A percentile compares a stretch with the other conserved stretches of the same genome.
Evolutionary conservation across 2,113 vertebrate genomes (phyloP).

Genomic region (Canis aureus): DNA sequence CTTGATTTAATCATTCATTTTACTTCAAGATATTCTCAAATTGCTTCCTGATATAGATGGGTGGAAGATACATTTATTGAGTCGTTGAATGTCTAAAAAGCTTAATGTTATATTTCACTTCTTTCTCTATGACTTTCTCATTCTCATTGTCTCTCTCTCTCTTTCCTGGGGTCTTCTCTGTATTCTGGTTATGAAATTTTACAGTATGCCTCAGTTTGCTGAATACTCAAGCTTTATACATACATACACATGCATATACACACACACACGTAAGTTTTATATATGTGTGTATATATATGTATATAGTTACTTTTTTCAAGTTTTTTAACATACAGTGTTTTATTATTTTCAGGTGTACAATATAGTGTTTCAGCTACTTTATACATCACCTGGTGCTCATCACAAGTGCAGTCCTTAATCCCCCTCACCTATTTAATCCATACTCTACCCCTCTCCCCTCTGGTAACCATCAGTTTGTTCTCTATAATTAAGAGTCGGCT

Average conservation of each 20-base stretch:
- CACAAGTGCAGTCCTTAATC: neutral
- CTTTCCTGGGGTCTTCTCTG: neutral
- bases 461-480: neutral
- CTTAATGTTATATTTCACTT: neutral
- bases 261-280: neutral
- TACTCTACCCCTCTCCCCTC: neutral
- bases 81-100: neutral
- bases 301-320: neutral
- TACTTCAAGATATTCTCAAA: neutral
- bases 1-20: neutral
- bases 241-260: neutral
- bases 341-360: neutral
- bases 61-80: neutral
- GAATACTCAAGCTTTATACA: neutral
- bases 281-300: neutral
- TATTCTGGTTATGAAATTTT: neutral
- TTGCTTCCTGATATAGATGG: neutral
- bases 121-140: neutral
- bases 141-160: neutral
- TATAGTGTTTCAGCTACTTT: neutral
- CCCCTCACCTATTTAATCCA: neutral
- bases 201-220: neutral
- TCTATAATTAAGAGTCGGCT: neutral
- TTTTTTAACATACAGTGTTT: neutral
- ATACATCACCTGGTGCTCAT: neutral